These are phyloP conservation scores for Etheostoma perlongum DNA, from an alignment of 2,797 vertebrate species.

Conservation along the genomic window DNA sequence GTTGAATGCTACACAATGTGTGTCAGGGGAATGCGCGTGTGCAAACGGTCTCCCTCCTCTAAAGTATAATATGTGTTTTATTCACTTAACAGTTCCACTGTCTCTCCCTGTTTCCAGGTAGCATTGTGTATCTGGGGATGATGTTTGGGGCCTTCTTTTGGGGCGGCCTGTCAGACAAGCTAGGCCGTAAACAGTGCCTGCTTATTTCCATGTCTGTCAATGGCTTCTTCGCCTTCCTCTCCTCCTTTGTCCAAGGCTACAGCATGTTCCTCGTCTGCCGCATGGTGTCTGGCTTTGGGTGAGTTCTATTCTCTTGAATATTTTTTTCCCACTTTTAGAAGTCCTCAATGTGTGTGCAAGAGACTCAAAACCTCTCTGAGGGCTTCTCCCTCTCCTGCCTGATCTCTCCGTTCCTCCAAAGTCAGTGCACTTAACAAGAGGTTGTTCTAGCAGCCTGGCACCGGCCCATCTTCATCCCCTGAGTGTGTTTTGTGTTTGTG, in stretches of 20 bases:
- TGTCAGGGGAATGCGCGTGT: no score
- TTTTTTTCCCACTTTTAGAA: not conserved
- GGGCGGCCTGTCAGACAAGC: constrained; percentile 96
- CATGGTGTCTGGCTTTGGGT: constrained; percentile 97
- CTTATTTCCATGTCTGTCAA: constrained; percentile 97
- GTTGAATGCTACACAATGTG: no score
- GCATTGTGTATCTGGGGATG: constrained; percentile 97
- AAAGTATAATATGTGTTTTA: constrained; percentile 22
- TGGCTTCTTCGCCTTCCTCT: constrained; percentile 98
- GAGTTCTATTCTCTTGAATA: constrained; percentile 71
- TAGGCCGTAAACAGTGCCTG: constrained; percentile 93
- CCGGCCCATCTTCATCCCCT: constrained; percentile 32
- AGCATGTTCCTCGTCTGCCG: constrained; percentile 97
- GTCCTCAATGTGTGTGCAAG: constrained; percentile 13
- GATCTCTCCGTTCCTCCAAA: constrained; percentile 29
- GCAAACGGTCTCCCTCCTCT: constrained; percentile 8
- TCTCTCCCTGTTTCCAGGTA: constrained; percentile 85
- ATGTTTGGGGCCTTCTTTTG: constrained; percentile 98
- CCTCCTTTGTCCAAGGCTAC: constrained; percentile 97
- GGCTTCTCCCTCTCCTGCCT: constrained; percentile 5
- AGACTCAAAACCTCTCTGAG: constrained; percentile 11
- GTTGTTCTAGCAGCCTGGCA: constrained; percentile 44
- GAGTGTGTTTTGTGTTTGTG: constrained; percentile 1
- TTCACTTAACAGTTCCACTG: constrained; percentile 26
- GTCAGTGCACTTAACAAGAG: constrained; percentile 33